These are phyloP conservation scores for Oscheius sp. DNA, from an alignment of 2,888 invertebrate genomes.

Conservation along the genomic window DNA sequence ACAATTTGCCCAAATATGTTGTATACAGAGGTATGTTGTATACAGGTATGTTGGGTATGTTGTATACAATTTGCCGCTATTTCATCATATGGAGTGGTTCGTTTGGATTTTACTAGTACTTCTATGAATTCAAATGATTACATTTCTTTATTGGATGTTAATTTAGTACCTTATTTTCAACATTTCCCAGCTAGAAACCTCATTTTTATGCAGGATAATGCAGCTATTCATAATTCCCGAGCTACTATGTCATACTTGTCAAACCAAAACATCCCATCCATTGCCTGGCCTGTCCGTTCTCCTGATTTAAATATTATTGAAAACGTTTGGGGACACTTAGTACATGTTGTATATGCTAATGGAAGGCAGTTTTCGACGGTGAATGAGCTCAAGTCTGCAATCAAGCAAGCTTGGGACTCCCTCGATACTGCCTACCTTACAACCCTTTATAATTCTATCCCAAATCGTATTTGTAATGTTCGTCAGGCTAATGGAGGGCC, in stretches of 20 bases:
- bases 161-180: background rate
- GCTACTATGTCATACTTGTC: background rate
- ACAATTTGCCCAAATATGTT: no score
- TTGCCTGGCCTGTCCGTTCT: constrained; percentile 22
- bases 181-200: background rate
- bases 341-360: background rate
- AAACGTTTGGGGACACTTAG: constrained; percentile 1
- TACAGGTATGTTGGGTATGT: no score
- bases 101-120: background rate
- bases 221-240: background rate
- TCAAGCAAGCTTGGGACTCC: background rate
- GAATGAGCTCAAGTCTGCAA: background rate
- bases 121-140: background rate
- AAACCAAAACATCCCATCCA: background rate
- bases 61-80: no score
- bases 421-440: background rate
- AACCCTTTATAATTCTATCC: background rate
- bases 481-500: background rate
- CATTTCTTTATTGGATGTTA: background rate
- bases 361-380: background rate
- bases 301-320: constrained; percentile 26
- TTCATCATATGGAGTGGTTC: background rate
- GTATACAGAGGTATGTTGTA: no score
- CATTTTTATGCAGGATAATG: background rate
- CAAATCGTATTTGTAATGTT: background rate